phyloP scores from a whole-genome alignment of 1,140 invertebrate species.

The Halesus radiatus region DNA sequence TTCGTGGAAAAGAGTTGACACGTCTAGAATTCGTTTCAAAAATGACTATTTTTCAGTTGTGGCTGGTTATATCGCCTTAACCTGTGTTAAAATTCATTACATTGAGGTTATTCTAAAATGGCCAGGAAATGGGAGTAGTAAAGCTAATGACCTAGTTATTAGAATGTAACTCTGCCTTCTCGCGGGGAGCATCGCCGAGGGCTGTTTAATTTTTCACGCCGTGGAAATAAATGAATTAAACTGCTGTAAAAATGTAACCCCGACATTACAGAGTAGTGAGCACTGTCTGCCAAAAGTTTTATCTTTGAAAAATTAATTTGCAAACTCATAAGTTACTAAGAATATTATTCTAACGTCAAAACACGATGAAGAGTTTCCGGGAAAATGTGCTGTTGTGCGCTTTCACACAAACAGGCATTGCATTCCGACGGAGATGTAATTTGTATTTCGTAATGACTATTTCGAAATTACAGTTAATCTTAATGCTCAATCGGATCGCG shows the following conservation, averaged over 20 bases:
- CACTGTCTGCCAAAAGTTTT: constrained; percentile 7
- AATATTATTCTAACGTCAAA: constrained; percentile 9
- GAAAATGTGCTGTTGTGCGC: no score
- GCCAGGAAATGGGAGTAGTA: background rate
- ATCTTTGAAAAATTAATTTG: constrained; percentile 26
- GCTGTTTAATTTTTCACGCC: constrained; percentile 40
- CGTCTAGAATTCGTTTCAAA: no score
- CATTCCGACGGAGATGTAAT: no score
- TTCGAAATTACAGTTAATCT: no score
- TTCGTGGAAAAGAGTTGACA: no score
- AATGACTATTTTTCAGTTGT: no score
- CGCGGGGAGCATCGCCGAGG: constrained; percentile 8
- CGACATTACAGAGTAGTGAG: constrained; percentile 1
- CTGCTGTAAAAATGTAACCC: constrained; percentile 40
- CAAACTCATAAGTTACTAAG: constrained; percentile 2
- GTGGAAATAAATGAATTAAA: constrained; percentile 49
- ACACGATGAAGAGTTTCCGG: background rate
- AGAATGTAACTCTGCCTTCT: background rate
- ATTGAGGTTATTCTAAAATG: background rate
- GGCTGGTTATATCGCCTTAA: no score
- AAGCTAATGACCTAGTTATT: constrained; percentile 16
- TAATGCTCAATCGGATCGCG: no score
- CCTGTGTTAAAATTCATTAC: no score
- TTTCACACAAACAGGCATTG: no score
- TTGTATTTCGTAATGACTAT: no score